These are phyloP conservation scores for Sinohyriopsis cumingii DNA, from an alignment of 2,888 invertebrate species.

Conservation along the genomic window DNA sequence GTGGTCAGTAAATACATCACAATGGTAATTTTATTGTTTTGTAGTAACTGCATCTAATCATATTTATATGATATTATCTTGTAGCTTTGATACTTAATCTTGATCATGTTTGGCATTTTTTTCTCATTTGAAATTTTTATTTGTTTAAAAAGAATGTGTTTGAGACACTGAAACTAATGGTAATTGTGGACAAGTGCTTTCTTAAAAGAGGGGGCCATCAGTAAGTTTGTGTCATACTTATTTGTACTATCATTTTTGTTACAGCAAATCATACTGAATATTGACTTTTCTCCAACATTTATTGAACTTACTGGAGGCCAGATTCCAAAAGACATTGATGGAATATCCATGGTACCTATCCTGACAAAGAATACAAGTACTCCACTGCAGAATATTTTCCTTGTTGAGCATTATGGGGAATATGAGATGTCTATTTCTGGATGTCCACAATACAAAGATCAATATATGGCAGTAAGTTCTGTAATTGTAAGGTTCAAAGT, in stretches of 20 bases:
- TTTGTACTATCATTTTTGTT: slow-evolving; percentile 44
- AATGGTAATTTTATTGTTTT: too few species aligned
- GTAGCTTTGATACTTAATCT: too few species aligned
- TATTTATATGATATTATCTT: too few species aligned
- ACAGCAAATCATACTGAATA: slow-evolving; percentile 79
- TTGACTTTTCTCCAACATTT: slow-evolving; percentile 91
- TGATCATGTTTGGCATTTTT: too few species aligned
- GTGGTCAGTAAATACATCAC: too few species aligned
- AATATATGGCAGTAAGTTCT: slow-evolving; percentile 78
- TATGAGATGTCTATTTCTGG: slow-evolving; percentile 75
- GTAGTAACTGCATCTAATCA: too few species aligned
- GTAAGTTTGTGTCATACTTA: background rate
- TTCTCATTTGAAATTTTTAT: background rate
- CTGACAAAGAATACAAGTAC: slow-evolving; percentile 40
- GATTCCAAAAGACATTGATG: slow-evolving; percentile 78
- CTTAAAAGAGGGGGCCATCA: too few species aligned
- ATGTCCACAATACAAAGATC: slow-evolving; percentile 80
- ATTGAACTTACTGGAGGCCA: slow-evolving; percentile 80
- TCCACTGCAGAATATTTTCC: slow-evolving; percentile 71
- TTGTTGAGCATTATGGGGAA: slow-evolving; percentile 90
- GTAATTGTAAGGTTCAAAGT: background rate
- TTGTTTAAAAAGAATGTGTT: background rate
- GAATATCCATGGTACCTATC: slow-evolving; percentile 75
- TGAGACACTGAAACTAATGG: background rate
- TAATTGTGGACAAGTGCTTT: too few species aligned